Base-by-base conservation (phyloP, 1,140 invertebrate genomes). In the Trichomalopsis sarcophagae region DNA sequence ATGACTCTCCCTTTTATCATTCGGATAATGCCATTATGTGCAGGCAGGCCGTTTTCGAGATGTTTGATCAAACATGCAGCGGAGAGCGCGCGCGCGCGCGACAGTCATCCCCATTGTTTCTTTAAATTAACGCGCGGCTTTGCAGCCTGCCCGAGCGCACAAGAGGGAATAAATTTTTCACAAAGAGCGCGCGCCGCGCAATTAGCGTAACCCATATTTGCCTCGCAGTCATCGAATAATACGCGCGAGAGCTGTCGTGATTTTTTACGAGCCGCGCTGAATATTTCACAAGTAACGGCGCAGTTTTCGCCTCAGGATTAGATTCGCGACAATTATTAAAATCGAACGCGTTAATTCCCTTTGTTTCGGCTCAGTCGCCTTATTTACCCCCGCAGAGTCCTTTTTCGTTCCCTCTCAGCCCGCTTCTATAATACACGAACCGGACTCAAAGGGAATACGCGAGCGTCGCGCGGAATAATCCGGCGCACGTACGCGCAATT, bases 151-250 rank as follows among this genome's bases (percentile, higher is more conserved):
- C 23, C 68, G 68, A 27, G n/a, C 33, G n/a, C 17, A n/a, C 55
- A 17, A 71, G 68, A 40, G 68, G 55, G 17, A 50, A 84, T 79
- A 69, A 74, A 84, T 79, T 71, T 84, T 74, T 74, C 82, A 84
- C 66, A 79, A 79, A 84, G 82, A 66, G 17, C 7, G 40, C 30
- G 2, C 7, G 40, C 30, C 0, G n/a, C 66, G 73, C 82, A 79
- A 84, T 84, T 79, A 79, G 66, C 36, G n/a, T 84, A 79, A 73
- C 55, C 83, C 44, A 62, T 79, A 74, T 77, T 84, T 79, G 76
- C 83, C 27, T 27, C 27, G 27, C 30, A 84, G 68, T 84, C 76
- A 84, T 84, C 83, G 75, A 84, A 78, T 50, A 23, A 14, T 44
- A 13, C n/a, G 33, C 0, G 36, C 14, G 5, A 1, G 13, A 27